Conservation (phyloP, 2,888 invertebrate genomes). For the Drosophila phalerata region DNA sequence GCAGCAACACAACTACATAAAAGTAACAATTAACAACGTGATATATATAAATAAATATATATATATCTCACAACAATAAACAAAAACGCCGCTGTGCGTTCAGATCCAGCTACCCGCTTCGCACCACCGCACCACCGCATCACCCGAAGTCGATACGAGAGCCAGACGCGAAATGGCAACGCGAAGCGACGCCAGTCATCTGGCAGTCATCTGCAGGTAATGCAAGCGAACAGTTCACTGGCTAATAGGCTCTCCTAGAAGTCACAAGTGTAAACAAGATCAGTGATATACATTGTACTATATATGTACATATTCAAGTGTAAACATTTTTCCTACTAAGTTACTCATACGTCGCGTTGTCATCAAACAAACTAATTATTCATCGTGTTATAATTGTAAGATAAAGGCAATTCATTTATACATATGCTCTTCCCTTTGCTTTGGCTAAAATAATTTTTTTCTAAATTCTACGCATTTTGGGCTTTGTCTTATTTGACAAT, state of each 20-base stretch:
- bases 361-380: slow-evolving; percentile 28
- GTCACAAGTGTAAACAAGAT: slow-evolving; percentile 18
- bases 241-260: slow-evolving; percentile 27
- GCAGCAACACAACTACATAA: slow-evolving; percentile 45
- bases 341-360: slow-evolving; percentile 54
- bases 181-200: slow-evolving; percentile 57
- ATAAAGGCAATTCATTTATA: slow-evolving; percentile 3
- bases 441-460: neutral
- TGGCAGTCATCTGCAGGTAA: slow-evolving; percentile 84
- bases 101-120: slow-evolving; percentile 21
- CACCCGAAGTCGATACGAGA: slow-evolving; percentile 22
- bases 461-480: slow-evolving; percentile 9
- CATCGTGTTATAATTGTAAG: slow-evolving; percentile 50
- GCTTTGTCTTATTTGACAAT: slow-evolving; percentile 15
- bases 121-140: slow-evolving; percentile 17
- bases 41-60: slow-evolving; percentile 20
- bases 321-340: slow-evolving; percentile 19
- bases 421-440: neutral
- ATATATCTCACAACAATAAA: slow-evolving; percentile 64
- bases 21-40: slow-evolving; percentile 46
- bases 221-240: slow-evolving; percentile 72
- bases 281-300: neutral
- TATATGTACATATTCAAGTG: slow-evolving; percentile 35
- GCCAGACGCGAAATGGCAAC: slow-evolving; percentile 61
- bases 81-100: slow-evolving; percentile 56